phyloP scores from a whole-genome alignment of 2,113 vertebrate species.

The Oreotrochilus melanogaster region DNA sequence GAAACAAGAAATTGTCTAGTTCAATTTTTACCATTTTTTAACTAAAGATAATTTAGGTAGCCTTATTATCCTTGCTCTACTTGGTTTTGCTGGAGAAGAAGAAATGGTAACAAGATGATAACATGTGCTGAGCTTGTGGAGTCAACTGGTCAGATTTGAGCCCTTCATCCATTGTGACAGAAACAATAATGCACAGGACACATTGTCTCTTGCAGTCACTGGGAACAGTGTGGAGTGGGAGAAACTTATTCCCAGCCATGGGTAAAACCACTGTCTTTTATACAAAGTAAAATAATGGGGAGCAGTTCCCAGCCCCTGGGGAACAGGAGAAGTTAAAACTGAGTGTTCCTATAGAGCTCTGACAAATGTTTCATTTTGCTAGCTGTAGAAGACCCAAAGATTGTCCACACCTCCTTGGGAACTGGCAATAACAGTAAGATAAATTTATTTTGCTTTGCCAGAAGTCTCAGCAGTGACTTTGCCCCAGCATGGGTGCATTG shows the following conservation, averaged over 20 bases:
- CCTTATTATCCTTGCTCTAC: neutral
- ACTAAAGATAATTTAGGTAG: neutral
- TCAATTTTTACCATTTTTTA: neutral
- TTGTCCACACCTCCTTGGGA: neutral
- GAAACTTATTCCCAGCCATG: neutral
- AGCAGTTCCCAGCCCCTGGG: neutral
- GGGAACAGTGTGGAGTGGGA: neutral
- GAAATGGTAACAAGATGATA: neutral
- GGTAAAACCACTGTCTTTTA: neutral
- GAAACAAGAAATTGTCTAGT: neutral
- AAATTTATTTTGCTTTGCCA: neutral
- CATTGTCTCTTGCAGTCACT: neutral
- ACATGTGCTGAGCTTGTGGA: neutral
- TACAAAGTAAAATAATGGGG: accelerated
- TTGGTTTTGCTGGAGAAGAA: neutral
- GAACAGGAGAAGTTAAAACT: neutral
- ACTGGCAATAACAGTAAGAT: accelerated
- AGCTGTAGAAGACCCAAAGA: neutral
- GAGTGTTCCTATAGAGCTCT: neutral
- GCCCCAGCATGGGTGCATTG: accelerated
- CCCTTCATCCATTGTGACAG: neutral
- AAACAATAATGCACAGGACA: neutral
- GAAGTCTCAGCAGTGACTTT: neutral
- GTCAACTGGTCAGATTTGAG: neutral
- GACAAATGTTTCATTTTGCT: neutral